phyloP scores from a whole-genome alignment of 1,140 invertebrate genomes.

The Agraylea sexmaculata region DNA sequence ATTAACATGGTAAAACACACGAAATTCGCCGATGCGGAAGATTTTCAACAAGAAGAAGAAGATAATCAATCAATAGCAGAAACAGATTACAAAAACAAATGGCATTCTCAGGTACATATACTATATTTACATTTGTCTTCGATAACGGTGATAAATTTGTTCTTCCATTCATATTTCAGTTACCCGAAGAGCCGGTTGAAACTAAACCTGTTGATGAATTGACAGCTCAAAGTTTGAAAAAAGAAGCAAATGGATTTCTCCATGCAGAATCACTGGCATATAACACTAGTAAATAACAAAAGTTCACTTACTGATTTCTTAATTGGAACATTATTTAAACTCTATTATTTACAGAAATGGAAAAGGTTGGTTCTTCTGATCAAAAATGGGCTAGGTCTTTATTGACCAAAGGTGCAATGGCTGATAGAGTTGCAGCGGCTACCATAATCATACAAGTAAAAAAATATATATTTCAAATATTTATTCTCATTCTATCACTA shows the following conservation, averaged over 20 bases:
- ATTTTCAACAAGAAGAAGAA: too few species aligned
- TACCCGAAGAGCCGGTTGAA: conserved; percentile 34
- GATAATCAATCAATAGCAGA: conserved; percentile 7
- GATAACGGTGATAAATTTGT: not conserved
- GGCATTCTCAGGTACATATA: not conserved
- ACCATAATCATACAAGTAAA: conserved; percentile 55
- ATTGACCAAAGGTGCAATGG: conserved; percentile 64
- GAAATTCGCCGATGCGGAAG: too few species aligned
- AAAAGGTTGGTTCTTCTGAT: conserved; percentile 37
- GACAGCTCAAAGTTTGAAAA: conserved; percentile 41
- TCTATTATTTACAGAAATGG: conserved; percentile 35
- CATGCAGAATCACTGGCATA: conserved; percentile 49
- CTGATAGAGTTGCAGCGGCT: conserved; percentile 78
- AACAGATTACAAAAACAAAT: not conserved
- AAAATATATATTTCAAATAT: not conserved
- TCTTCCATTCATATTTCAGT: conserved; percentile 20
- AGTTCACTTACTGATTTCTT: conserved; percentile 7
- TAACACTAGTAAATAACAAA: conserved; percentile 37
- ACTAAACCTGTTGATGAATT: conserved; percentile 33
- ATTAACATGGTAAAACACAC: too few species aligned
- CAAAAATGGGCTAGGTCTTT: conserved; percentile 71
- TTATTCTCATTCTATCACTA: not conserved
- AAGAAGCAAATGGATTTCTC: conserved; percentile 47
- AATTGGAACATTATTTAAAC: conserved; percentile 13
- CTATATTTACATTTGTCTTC: not conserved